phyloP scores from a whole-genome alignment of 2,797 vertebrate genomes.

The Gymnopithys bicolor region DNA sequence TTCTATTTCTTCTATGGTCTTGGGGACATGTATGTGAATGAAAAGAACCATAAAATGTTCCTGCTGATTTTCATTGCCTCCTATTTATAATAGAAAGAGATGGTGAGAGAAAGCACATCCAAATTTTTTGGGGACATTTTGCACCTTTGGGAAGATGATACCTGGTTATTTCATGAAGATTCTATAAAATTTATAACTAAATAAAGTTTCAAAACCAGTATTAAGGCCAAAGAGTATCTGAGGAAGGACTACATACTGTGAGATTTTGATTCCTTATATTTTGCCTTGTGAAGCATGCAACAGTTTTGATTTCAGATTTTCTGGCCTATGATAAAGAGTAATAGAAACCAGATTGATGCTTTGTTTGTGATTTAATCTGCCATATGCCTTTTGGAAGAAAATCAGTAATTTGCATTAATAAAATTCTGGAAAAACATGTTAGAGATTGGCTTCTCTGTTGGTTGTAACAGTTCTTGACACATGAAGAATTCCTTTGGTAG shows the following conservation, averaged over 20 bases:
- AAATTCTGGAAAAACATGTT: background rate
- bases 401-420: constrained; percentile 5
- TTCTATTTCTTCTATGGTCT: background rate
- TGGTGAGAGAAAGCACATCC: background rate
- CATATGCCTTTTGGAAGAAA: constrained; percentile 5
- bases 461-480: background rate
- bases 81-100: background rate
- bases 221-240: background rate
- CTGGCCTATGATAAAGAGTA: background rate
- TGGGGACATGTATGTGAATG: background rate
- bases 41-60: background rate
- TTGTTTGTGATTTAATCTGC: constrained; percentile 27
- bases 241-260: background rate
- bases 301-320: constrained; percentile 28
- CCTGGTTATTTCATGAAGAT: background rate
- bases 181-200: background rate
- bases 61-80: background rate
- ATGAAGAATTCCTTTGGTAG: background rate
- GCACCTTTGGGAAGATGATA: background rate
- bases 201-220: background rate
- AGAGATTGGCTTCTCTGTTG: background rate
- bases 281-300: background rate
- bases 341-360: constrained; percentile 19
- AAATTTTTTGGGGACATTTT: background rate
- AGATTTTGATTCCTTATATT: background rate